phyloP scores from a whole-genome alignment of 2,113 vertebrate genomes.

The Periophthalmus modestus region DNA sequence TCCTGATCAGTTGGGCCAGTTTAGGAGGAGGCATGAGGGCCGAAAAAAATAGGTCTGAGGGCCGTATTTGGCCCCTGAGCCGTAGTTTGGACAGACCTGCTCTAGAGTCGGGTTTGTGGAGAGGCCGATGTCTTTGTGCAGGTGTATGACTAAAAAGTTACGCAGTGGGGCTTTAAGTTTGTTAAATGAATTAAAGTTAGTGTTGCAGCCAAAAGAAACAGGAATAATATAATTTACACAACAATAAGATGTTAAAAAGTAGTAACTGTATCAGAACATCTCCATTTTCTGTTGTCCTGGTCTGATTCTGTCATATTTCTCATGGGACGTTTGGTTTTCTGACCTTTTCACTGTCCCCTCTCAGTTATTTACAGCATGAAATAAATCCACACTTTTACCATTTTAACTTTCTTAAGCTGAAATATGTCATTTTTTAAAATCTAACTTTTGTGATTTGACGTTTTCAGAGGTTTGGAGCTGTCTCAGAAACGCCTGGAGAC shows the following conservation, averaged over 20 bases:
- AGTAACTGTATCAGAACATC: background rate
- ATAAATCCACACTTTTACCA: background rate
- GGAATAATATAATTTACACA: too few relatives aligned
- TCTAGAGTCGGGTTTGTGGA: too few relatives aligned
- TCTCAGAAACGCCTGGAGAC: conserved; percentile 36
- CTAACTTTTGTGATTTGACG: conserved; percentile 22
- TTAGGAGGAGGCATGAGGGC: too few relatives aligned
- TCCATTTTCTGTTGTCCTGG: background rate
- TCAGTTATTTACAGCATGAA: background rate
- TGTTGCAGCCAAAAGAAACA: too few relatives aligned
- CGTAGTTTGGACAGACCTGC: too few relatives aligned
- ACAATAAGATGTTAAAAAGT: background rate
- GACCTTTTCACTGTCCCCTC: background rate
- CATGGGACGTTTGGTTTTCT: background rate
- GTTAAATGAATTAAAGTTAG: too few relatives aligned
- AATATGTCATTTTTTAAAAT: conserved; percentile 21
- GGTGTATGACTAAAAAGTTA: too few relatives aligned
- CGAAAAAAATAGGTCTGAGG: too few relatives aligned
- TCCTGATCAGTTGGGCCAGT: too few relatives aligned
- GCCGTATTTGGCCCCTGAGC: too few relatives aligned
- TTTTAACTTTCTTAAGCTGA: background rate
- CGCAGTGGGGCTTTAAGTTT: background rate
- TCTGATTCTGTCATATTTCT: background rate
- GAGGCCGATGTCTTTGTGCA: too few relatives aligned
- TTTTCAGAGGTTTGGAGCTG: conserved; percentile 32